Percentiles rank a stretch among this genome's conserved stretches.
phyloP scores from a whole-genome alignment of 2,888 invertebrate genomes.

The Pycnomerus fuliginosus region DNA sequence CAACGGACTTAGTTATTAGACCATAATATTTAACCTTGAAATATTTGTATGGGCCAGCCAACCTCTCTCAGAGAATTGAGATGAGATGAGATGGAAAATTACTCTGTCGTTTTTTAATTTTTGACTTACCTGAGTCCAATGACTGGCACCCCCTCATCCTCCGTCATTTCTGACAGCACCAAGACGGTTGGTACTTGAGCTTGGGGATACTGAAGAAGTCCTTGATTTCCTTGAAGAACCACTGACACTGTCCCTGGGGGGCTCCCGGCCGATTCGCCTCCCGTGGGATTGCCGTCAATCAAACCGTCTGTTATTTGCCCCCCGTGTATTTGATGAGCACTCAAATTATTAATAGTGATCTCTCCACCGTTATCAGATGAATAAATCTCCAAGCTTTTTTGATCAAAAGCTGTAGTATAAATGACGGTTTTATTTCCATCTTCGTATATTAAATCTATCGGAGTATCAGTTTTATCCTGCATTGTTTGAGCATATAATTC shows the following conservation, averaged over 20 bases:
- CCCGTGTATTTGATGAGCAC: slow-evolving; percentile 52
- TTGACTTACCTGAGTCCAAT: slow-evolving; percentile 62
- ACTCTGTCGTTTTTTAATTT: slow-evolving; percentile 1
- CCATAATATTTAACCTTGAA: slow-evolving; percentile 45
- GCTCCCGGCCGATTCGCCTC: slow-evolving; percentile 52
- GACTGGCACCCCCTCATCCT: slow-evolving; percentile 68
- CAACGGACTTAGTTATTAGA: slow-evolving; percentile 35
- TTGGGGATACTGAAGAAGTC: slow-evolving; percentile 56
- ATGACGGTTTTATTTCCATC: slow-evolving; percentile 83
- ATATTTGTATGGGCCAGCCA: slow-evolving; percentile 44
- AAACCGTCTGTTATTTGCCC: slow-evolving; percentile 57
- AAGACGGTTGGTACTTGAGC: slow-evolving; percentile 64
- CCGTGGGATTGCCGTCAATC: slow-evolving; percentile 56
- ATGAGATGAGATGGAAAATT: slow-evolving; percentile 9
- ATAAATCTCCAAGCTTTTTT: slow-evolving; percentile 78
- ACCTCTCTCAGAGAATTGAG: slow-evolving; percentile 14
- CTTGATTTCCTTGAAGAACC: slow-evolving; percentile 57
- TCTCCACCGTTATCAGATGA: slow-evolving; percentile 60
- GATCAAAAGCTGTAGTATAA: slow-evolving; percentile 76
- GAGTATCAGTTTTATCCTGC: slow-evolving; percentile 65
- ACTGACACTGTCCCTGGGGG: slow-evolving; percentile 53
- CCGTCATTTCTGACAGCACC: slow-evolving; percentile 69
- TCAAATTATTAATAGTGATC: slow-evolving; percentile 52
- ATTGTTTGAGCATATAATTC: slow-evolving; percentile 55
- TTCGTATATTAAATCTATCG: slow-evolving; percentile 81